Base-by-base conservation (phyloP, 1,140 invertebrate genomes). In the Drosophila lacteicornis region DNA sequence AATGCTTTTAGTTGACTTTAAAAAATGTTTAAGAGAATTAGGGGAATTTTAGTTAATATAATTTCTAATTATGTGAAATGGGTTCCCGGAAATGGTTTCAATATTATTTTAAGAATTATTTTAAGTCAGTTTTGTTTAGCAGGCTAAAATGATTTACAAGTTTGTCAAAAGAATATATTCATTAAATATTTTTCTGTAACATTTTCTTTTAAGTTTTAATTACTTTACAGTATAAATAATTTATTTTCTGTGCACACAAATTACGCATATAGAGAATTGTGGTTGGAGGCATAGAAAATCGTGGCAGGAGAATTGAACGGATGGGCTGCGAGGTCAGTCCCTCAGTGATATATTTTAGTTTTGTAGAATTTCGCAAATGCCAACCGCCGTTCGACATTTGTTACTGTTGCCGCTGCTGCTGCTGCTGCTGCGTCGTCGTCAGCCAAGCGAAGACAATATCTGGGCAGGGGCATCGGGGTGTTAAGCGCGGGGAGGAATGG, bases 371-470 rank as follows among this genome's bases (percentile, higher is more conserved):
- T 84, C 60, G 80, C 45, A 63, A 71, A 71, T 81, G 73, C 46
- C 62, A 75, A 70, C 42, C 59, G 65, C 66, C 59, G 49, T 46
- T 66, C 22, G 57, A 33, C 71, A 55, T 43, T 71, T 55, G 55
- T 56, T 45, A 46, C 76, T 71, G 66, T 56, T 58, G 76, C 38
- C 45, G 56, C 43, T 27, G 30, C 70, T 66, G 63, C 51, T 56
- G 75, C 22, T 43, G 75, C 27, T 43, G 47, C 45, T 25, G 30
- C 43, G 58, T 66, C 40, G 68, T 78, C 75, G 56, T 66, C 80
- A 83, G 53, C 81, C 36, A 30, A 80, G 67, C 82, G 81, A 84
- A 85, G 82, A 84, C 82, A 84, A 83, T 85, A 84, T 84, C 82
- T 80, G 56, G 40, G 33, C 57, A 38, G 50, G 40, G 51, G 40